Percentiles rank a stretch among this genome's conserved stretches.
These are phyloP conservation scores for Bellardia bayeri DNA, from an alignment of 2,888 invertebrate species.

Conservation along the genomic window DNA sequence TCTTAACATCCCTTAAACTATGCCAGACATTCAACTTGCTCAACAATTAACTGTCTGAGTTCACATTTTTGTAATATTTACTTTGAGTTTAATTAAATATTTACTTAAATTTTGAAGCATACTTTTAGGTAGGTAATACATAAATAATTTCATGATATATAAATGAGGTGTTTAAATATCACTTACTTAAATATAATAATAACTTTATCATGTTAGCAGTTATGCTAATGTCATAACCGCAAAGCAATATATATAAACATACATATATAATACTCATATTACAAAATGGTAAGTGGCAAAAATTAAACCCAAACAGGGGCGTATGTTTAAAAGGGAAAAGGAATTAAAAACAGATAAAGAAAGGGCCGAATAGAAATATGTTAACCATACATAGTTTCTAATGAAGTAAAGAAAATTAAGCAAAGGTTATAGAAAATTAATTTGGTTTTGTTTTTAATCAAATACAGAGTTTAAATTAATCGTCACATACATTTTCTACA, in stretches of 20 bases:
- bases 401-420: no score
- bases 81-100: slow-evolving; percentile 49
- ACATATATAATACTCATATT: slow-evolving; percentile 3
- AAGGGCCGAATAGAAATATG: no score
- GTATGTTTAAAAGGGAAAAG: neutral
- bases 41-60: neutral
- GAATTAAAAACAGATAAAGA: neutral
- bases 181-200: slow-evolving; percentile 72
- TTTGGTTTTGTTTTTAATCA: no score
- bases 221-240: slow-evolving; percentile 73
- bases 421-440: no score
- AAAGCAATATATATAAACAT: slow-evolving; percentile 32
- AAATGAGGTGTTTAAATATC: slow-evolving; percentile 68
- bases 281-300: slow-evolving; percentile 5
- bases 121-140: slow-evolving; percentile 23
- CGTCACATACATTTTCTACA: no score
- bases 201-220: slow-evolving; percentile 73
- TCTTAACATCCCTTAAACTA: neutral
- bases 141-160: slow-evolving; percentile 42
- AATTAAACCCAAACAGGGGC: slow-evolving; percentile 7
- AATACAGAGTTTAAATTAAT: no score
- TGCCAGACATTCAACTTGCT: neutral
- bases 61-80: neutral
- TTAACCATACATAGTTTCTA: no score
- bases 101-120: slow-evolving; percentile 29